These are phyloP conservation scores for Grus americana DNA, from an alignment of 2,113 vertebrate species.

Conservation along the genomic window DNA sequence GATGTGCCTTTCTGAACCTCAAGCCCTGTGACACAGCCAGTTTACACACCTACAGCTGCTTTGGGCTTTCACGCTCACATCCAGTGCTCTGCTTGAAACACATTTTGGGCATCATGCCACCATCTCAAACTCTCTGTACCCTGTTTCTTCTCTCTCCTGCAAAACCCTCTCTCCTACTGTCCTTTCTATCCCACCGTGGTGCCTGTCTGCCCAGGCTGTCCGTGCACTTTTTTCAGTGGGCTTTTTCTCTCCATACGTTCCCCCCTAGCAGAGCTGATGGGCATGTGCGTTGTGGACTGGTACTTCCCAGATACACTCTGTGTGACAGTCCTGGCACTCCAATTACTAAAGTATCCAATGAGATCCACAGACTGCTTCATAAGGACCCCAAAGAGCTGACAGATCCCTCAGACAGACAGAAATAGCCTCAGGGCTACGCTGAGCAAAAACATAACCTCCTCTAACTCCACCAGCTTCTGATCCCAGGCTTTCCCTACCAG, in stretches of 20 bases:
- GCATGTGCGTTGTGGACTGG: neutral
- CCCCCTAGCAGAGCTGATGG: neutral
- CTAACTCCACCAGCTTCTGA: neutral
- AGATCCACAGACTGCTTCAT: neutral
- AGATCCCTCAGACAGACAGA: neutral
- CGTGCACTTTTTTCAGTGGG: neutral
- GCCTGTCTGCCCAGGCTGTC: neutral
- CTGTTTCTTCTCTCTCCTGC: neutral
- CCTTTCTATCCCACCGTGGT: neutral
- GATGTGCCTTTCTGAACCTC: accelerated
- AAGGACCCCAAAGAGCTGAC: neutral
- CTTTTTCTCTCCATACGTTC: neutral
- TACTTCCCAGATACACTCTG: neutral
- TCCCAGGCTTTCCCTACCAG: neutral
- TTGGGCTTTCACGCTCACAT: neutral
- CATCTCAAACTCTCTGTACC: neutral
- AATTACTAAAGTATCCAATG: neutral
- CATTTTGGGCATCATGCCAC: neutral
- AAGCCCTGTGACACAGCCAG: neutral
- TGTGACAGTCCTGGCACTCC: neutral
- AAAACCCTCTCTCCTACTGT: neutral
- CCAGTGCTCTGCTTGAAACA: neutral
- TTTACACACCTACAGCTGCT: neutral
- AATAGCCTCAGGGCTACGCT: neutral
- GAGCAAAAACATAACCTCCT: neutral